Evolutionary conservation across 2,888 invertebrate genomes (phyloP), one percentile per base, ranked within the genome.

Genomic region (Saturnia pavonia): DNA sequence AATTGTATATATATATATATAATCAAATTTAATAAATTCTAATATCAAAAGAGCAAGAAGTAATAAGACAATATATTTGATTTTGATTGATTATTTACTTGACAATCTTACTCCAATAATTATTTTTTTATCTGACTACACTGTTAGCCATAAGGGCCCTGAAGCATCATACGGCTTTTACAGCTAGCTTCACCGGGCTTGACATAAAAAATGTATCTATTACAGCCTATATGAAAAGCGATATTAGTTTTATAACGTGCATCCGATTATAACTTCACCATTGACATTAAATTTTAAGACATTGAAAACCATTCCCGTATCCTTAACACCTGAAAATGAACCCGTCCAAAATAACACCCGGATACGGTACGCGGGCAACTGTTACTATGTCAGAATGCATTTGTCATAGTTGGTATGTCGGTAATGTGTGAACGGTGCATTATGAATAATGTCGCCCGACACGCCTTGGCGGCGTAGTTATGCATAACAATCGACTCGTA

Each of bases 401-500:
- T 68, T 54, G 48, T 69, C 69, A 60, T 65, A 65, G 65, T 66
- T 48, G 70, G 70, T 70, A 70, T 70, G 70, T 70, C 42, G 60
- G 48, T 34, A 48, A 70, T 66, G 70, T 70, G 70, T 70, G 70
- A 70, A 70, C 70, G 45, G 60, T 68, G 68, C 71, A 71, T 71
- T 71, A 71, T 68, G 71, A 71, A 68, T 71, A 70, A 70, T 70
- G 70, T 70, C 65, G 60, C 54, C 60, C 63, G 72, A 69, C 72
- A 72, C 72, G 72, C 72, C 69, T 69, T 67, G 67, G 16, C 25
- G 48, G 71, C n/a, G n/a, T n/a, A 70, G 72, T 73, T 73, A 74
- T 75, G 78, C 76, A 77, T 78, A 60, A 76, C 77, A 77, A 78
- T 77, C 67, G 67, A 51, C 40, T 40, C 73, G 43, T 71, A 70